These are phyloP conservation scores for Apodemia hepburni DNA, from an alignment of 2,888 invertebrate genomes.

Conservation along the genomic window DNA sequence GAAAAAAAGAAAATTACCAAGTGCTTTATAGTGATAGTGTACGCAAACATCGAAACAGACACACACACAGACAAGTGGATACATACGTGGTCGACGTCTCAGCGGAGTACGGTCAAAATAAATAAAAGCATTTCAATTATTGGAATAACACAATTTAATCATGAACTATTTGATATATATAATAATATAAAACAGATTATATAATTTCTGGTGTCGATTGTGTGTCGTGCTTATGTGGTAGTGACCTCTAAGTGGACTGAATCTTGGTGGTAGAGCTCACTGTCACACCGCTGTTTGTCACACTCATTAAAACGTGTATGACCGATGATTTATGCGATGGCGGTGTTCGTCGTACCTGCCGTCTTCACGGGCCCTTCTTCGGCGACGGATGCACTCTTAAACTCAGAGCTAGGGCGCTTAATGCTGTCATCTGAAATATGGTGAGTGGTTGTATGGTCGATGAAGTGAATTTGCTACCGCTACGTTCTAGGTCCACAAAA, in stretches of 20 bases:
- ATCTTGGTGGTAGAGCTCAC: constrained; percentile 52
- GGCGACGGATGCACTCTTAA: constrained; percentile 83
- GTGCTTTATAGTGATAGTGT: constrained; percentile 74
- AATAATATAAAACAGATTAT: constrained; percentile 78
- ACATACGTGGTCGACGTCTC: constrained; percentile 79
- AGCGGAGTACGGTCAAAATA: constrained; percentile 78
- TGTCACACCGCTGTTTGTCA: constrained; percentile 67
- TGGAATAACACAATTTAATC: constrained; percentile 80
- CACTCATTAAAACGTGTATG: constrained; percentile 65
- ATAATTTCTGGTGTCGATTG: constrained; percentile 69
- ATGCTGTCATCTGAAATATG: constrained; percentile 86
- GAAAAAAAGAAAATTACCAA: constrained; percentile 46
- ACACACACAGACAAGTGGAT: constrained; percentile 72
- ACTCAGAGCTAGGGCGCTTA: constrained; percentile 93
- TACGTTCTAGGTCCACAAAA: constrained; percentile 60
- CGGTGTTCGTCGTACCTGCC: constrained; percentile 70
- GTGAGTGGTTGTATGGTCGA: constrained; percentile 72
- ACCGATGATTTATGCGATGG: constrained; percentile 70
- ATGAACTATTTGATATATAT: constrained; percentile 74
- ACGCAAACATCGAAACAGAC: constrained; percentile 77
- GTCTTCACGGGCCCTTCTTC: constrained; percentile 67
- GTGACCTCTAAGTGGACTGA: constrained; percentile 53
- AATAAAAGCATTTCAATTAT: constrained; percentile 79
- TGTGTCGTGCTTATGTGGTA: constrained; percentile 72
- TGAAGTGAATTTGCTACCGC: constrained; percentile 55